Base-by-base conservation (phyloP, 2,888 invertebrate genomes). In the Camptogramma bilineatum region DNA sequence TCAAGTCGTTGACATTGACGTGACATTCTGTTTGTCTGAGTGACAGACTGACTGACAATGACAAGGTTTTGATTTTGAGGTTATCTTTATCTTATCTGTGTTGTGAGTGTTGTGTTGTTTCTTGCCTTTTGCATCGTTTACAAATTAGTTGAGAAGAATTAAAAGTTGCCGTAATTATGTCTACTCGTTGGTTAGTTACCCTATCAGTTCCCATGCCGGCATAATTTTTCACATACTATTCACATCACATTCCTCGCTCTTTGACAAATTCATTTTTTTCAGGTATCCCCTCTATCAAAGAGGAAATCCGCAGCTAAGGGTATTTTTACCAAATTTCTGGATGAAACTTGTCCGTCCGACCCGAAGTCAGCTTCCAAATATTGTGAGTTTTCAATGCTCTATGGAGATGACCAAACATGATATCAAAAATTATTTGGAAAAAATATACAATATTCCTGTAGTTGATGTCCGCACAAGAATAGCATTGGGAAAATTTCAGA, bases 291-390 rank as follows among this genome's bases (percentile, higher is more conserved):
- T 98, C 39, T 99, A 97, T 87, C 96, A 97, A 87, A 95, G 95
- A 84, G 99, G 99, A 13, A 97, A 97, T 85, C 99, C 99, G n/a
- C 99, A 99, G 82, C 90, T 98, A 34, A 93, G 99, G 64, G 94
- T 99, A 9, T 98, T 98, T 86, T 90, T 99, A 34, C 99, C 99
- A 0, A 98, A 99, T 85, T 99, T 99, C 90, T 99, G 98, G 98
- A 95, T 99, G 96, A 99, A 99, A 91, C 80, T 99, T 17, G 95
- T 99, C 0, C 94, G 95, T 59, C 96, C 97, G 0, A 72, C 86
- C 17, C 87, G 93, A 18, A 94, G 94, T 34, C 95, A 96, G 73
- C 97, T 97, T 2, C 94, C 95, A 52, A 98, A 99, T 92, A 88
- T 96, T 46, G 97, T 98, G 0, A 95, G 96, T 57, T 99, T 99